Percentiles rank a stretch among this genome's conserved stretches.
Conservation (phyloP, 2,113 vertebrate species). For the Coreoperca whiteheadi region DNA sequence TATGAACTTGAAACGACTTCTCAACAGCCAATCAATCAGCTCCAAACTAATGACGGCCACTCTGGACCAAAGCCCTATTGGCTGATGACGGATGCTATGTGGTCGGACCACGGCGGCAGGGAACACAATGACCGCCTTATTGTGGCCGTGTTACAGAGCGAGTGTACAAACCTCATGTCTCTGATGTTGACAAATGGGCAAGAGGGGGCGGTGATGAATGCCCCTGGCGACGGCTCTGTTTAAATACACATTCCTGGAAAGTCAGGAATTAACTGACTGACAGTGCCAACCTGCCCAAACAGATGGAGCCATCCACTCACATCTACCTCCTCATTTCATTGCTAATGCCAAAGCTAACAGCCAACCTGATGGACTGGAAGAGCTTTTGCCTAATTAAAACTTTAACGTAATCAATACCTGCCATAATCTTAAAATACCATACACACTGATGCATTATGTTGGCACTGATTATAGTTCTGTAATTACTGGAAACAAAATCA, state of each 20-base stretch:
- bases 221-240: slow-evolving; percentile 35
- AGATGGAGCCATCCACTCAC: slow-evolving; percentile 49
- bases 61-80: slow-evolving; percentile 61
- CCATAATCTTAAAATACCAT: slow-evolving; percentile 38
- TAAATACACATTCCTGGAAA: slow-evolving; percentile 67
- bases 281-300: slow-evolving; percentile 44
- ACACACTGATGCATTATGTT: slow-evolving; percentile 35
- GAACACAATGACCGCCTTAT: slow-evolving; percentile 62
- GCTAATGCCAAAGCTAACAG: slow-evolving; percentile 25
- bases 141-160: slow-evolving; percentile 37
- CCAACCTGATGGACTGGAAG: slow-evolving; percentile 44
- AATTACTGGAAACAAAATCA: slow-evolving; percentile 42
- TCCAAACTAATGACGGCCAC: slow-evolving; percentile 61
- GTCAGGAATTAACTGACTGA: slow-evolving; percentile 61
- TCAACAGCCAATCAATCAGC: slow-evolving; percentile 76
- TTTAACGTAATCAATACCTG: slow-evolving; percentile 44
- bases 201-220: slow-evolving; percentile 60
- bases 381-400: slow-evolving; percentile 61
- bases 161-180: slow-evolving; percentile 50
- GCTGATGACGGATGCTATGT: slow-evolving; percentile 68
- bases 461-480: slow-evolving; percentile 22
- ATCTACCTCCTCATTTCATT: slow-evolving; percentile 43
- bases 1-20: slow-evolving; percentile 62
- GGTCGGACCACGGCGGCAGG: slow-evolving; percentile 28
- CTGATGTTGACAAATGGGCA: slow-evolving; percentile 65